Percentiles rank a stretch among this genome's conserved stretches.
Conservation (phyloP, 2,113 vertebrate genomes). For the Rattus norvegicus region GRCr8 NC_086023.1:124794501-124795000, state of each 20-base stretch:
- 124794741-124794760: neutral
- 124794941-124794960: neutral
- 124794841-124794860: neutral
- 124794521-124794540: neutral
- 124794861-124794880: too few species aligned
- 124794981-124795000: neutral
- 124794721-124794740: accelerated
- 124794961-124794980: neutral
- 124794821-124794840: neutral
- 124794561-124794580: neutral
- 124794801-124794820: neutral
- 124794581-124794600: neutral
- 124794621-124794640: too few species aligned
- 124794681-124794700: neutral
- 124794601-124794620: neutral
- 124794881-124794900: too few species aligned
- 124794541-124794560: neutral
- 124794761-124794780: neutral
- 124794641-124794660: neutral
- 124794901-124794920: neutral
- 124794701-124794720: neutral
- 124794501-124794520: too few species aligned
- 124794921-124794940: neutral
- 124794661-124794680: neutral
- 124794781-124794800: neutral